Evolutionary conservation across 2,113 vertebrate genomes (phyloP).

Genomic region (Bolborhynchus lineola): DNA sequence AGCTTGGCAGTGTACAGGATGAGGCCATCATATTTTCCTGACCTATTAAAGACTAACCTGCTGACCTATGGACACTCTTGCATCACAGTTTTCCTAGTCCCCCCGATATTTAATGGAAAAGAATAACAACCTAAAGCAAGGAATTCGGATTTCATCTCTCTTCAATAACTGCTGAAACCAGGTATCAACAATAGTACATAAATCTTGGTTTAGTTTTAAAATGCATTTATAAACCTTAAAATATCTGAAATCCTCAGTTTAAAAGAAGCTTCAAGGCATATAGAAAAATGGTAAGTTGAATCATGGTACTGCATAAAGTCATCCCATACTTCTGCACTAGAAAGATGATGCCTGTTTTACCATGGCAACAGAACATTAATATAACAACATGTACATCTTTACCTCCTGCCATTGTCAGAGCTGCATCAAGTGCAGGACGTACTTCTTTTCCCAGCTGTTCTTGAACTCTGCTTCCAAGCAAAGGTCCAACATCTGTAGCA

Average conservation of each 20-base stretch:
- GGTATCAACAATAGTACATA: neutral
- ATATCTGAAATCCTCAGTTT: neutral
- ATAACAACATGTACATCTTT: neutral
- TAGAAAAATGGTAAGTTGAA: neutral
- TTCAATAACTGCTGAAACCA: neutral
- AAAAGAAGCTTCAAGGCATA: neutral
- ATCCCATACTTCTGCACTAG: neutral
- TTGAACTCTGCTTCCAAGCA: constrained; percentile 84
- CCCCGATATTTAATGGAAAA: neutral
- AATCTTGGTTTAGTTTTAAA: neutral
- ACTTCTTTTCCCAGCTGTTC: constrained; percentile 81
- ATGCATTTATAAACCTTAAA: neutral
- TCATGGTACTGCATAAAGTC: neutral
- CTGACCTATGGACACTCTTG: neutral
- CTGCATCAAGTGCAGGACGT: constrained; percentile 80
- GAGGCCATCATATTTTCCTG: neutral
- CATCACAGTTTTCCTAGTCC: neutral
- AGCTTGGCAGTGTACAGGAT: neutral
- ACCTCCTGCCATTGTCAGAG: constrained; percentile 86
- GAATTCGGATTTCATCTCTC: neutral
- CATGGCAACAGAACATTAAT: neutral
- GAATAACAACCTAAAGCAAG: neutral
- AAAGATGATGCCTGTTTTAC: neutral
- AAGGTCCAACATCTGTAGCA: constrained; percentile 80
- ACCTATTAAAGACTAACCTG: neutral